Evolutionary conservation across 2,888 invertebrate species (phyloP), one percentile per base, ranked within the genome.

Genomic region (Tetanocera ferruginea): DNA sequence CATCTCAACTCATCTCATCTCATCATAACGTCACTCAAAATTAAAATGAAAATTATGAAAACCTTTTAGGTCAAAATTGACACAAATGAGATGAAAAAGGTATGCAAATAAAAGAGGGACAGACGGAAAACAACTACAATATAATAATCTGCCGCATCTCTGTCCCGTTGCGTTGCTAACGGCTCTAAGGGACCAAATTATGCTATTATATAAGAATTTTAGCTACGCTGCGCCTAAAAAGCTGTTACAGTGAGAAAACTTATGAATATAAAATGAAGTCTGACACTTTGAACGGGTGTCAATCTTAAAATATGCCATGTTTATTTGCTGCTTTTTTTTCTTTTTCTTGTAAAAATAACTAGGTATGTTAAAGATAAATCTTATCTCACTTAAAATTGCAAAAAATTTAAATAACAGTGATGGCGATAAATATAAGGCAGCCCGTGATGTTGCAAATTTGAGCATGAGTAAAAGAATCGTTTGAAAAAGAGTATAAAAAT

Each of bases 211-310:
- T 25, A 60, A 19, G 55, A 55, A 31, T 14, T 74, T 64, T 19
- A 51, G 57, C 55, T 72, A 57, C n/a, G 23, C 51, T 64, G 51
- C 64, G 64, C 64, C 74, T 51, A 64, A 64, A 74, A 64, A 51
- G 51, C 51, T 64, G 51, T 66, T 66, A 31, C 9, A 64, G 49
- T 52, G 31, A 49, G 34, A n/a, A 28, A 70, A 49, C 49, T 76
- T 76, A 76, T 76, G 76, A 76, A 76, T 76, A 49, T 64, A 34
- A 71, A 76, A 76, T 76, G 25, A 71, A 71, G n/a, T n/a, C 70
- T 64, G 71, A 37, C 64, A 62, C 76, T 76, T 69, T n/a, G 5
- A 11, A 51, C 17, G 64, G 19, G 31, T 37, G 60, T 17, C 11
- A 60, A 60, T 62, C 31, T 73, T 64, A 62, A 72, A 60, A 28